Percentiles rank a stretch among this genome's conserved stretches.
Evolutionary conservation across 2,113 vertebrate genomes (phyloP).

Genomic region (Salvelinus alpinus): DNA sequence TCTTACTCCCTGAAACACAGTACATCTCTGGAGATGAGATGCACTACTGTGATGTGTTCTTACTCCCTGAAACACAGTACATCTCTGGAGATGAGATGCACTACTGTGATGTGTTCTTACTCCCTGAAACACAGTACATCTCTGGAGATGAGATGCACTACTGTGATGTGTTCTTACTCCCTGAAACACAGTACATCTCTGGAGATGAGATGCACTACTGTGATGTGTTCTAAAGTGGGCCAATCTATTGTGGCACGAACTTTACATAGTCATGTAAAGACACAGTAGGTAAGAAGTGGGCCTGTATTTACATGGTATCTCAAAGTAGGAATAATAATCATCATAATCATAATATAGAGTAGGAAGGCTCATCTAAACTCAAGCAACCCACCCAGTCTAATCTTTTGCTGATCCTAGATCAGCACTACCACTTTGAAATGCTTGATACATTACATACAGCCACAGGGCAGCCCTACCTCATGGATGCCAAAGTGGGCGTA

Average conservation of each 20-base stretch:
- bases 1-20: not conserved
- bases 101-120: not conserved
- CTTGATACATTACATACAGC: not conserved
- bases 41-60: not conserved
- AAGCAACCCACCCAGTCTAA: too few species aligned
- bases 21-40: not conserved
- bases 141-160: not conserved
- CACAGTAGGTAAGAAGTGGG: too few species aligned
- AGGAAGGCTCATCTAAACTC: too few species aligned
- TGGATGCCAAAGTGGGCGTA: slow-evolving; percentile 98
- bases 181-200: slow-evolving; percentile 6
- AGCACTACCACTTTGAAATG: not conserved
- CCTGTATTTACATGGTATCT: too few species aligned
- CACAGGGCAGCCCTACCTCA: slow-evolving; percentile 80
- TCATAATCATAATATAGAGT: too few species aligned
- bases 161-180: not conserved
- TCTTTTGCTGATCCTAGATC: too few species aligned
- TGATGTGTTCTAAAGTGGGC: too few species aligned
- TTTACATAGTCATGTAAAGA: too few species aligned
- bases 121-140: slow-evolving; percentile 5
- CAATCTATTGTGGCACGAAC: too few species aligned
- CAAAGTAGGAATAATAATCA: too few species aligned
- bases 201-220: not conserved
- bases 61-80: not conserved
- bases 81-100: not conserved